Conservation (phyloP, 2,113 vertebrate species). For the Pelobates fuscus region DNA sequence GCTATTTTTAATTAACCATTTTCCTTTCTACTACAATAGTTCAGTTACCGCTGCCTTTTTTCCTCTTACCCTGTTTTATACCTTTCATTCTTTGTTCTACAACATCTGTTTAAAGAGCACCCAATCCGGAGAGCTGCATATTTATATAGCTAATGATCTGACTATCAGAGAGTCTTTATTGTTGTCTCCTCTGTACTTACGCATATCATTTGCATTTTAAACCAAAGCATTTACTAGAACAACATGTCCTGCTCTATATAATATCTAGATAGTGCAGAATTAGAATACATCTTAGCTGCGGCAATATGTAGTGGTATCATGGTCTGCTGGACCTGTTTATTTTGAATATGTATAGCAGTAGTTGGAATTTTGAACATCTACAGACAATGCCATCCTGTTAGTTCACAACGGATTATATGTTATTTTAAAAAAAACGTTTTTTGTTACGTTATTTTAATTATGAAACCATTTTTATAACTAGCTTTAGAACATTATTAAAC, state of each 20-base stretch:
- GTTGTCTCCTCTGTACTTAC: conserved; percentile 54
- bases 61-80: conserved; percentile 15
- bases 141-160: conserved; percentile 60
- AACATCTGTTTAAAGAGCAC: conserved; percentile 36
- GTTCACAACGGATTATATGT: neutral
- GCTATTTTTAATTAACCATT: neutral
- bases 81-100: conserved; percentile 48
- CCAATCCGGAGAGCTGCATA: conserved; percentile 9
- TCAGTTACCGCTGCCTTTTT: conserved; percentile 40
- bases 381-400: neutral
- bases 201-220: conserved; percentile 62
- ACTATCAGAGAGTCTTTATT: conserved; percentile 57
- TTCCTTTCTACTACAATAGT: neutral
- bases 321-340: neutral
- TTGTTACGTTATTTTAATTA: no score
- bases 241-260: neutral
- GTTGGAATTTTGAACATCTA: neutral
- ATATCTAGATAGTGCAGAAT: neutral
- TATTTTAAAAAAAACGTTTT: no score
- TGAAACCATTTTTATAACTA: no score
- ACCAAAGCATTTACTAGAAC: conserved; percentile 20
- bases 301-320: neutral
- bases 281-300: neutral
- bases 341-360: neutral
- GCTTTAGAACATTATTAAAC: no score